phyloP scores from a whole-genome alignment of 1,140 invertebrate genomes.

The Saccostrea cuccullata region DNA sequence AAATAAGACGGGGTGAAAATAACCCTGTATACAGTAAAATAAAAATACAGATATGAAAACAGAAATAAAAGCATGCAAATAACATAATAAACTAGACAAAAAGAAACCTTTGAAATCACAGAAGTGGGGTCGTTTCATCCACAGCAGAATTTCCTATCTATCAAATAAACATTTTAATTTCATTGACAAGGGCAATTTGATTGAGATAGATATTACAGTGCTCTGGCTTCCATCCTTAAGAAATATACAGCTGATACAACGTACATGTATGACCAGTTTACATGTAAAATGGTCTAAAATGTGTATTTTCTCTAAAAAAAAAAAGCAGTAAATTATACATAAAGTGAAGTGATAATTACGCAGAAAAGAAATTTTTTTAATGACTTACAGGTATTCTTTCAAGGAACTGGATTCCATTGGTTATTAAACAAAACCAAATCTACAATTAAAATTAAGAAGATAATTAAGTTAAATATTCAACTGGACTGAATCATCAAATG shows the following conservation, averaged over 20 bases:
- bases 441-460: too few relatives aligned
- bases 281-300: not conserved
- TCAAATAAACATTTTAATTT: not conserved
- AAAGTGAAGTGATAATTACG: not conserved
- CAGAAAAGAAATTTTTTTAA: not conserved
- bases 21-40: too few relatives aligned
- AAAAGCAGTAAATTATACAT: not conserved
- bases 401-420: slow-evolving; percentile 54
- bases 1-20: not conserved
- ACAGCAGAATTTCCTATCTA: not conserved
- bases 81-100: not conserved
- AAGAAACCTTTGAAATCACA: not conserved
- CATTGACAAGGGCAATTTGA: not conserved
- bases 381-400: slow-evolving; percentile 62
- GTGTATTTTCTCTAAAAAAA: too few relatives aligned
- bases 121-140: not conserved
- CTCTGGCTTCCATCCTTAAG: not conserved
- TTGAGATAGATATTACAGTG: not conserved
- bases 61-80: not conserved
- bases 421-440: not conserved
- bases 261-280: not conserved
- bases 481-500: too few relatives aligned
- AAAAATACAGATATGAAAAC: too few relatives aligned
- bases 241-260: not conserved
- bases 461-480: too few relatives aligned